Percentiles rank a stretch among this genome's conserved stretches.
Evolutionary conservation across 2,113 vertebrate species (phyloP).

Genomic region (Eclectus roratus): DNA sequence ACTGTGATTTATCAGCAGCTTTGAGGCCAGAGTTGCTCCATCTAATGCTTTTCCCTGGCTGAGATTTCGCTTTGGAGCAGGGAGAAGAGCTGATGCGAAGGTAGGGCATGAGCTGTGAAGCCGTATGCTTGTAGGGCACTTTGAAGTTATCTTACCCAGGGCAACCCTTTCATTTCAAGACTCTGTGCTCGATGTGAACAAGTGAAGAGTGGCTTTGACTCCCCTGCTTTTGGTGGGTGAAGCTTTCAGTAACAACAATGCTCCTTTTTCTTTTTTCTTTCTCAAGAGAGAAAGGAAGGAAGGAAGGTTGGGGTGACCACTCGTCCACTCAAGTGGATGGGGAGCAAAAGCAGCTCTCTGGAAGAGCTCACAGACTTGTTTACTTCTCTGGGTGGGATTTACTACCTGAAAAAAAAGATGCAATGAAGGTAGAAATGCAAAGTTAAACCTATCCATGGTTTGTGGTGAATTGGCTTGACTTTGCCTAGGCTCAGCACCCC

Average conservation of each 20-base stretch:
- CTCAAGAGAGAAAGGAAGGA: background rate
- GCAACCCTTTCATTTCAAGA: background rate
- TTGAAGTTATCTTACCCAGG: background rate
- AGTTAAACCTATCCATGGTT: background rate
- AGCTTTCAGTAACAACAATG: background rate
- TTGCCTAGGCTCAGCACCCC: background rate
- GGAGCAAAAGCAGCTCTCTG: background rate
- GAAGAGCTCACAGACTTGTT: background rate
- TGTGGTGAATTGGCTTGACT: background rate
- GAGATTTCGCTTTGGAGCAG: background rate
- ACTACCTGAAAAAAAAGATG: background rate
- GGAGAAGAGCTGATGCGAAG: background rate
- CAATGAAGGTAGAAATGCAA: background rate
- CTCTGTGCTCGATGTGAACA: rapidly evolving
- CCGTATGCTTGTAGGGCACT: background rate
- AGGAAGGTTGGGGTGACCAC: background rate
- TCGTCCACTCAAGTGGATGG: background rate
- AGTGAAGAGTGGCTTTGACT: background rate
- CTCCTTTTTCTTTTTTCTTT: background rate
- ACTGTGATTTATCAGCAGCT: background rate
- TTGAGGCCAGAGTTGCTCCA: background rate
- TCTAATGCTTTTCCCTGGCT: background rate
- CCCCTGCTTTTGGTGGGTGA: background rate
- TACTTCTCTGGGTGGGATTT: background rate
- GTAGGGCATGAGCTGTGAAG: background rate